Percentiles rank a stretch among this genome's conserved stretches.
Evolutionary conservation across 1,140 invertebrate genomes (phyloP).

Genomic region (Zaprionus nigranus): DNA sequence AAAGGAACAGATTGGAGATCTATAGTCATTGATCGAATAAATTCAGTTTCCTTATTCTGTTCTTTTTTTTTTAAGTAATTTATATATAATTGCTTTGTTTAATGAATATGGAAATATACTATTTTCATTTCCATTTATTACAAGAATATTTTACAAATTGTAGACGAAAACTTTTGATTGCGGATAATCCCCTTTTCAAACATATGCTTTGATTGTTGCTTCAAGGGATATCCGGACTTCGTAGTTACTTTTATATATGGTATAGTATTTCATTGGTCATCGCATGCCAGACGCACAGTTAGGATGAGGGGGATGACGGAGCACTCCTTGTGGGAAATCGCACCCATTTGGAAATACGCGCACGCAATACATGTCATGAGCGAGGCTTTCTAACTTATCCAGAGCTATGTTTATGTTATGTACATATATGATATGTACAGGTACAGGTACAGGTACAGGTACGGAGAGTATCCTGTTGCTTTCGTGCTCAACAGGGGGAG

Average conservation of each 20-base stretch:
- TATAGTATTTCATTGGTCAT: constrained; percentile 32
- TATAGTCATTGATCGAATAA: neutral
- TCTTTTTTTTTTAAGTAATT: neutral
- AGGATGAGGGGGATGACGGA: neutral
- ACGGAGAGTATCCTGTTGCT: constrained; percentile 41
- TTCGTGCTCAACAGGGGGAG: constrained; percentile 26
- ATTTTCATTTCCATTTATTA: neutral
- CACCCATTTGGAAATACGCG: constrained; percentile 27
- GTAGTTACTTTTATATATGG: constrained; percentile 13
- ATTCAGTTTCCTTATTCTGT: neutral
- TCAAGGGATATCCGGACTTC: neutral
- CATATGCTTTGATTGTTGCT: constrained; percentile 1
- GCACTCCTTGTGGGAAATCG: constrained; percentile 15
- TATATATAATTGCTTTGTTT: neutral
- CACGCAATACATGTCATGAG: constrained; percentile 19
- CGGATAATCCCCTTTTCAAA: neutral
- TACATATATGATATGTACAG: constrained; percentile 21
- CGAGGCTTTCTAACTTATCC: constrained; percentile 2
- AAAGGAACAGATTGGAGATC: neutral
- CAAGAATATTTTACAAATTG: neutral
- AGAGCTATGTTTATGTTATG: constrained; percentile 18
- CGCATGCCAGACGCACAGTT: constrained; percentile 36
- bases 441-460: constrained; percentile 23
- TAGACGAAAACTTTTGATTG: neutral
- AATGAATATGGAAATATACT: neutral